These are phyloP conservation scores for Drosophila rufa DNA, from an alignment of 1,140 invertebrate species.

Conservation along the genomic window DNA sequence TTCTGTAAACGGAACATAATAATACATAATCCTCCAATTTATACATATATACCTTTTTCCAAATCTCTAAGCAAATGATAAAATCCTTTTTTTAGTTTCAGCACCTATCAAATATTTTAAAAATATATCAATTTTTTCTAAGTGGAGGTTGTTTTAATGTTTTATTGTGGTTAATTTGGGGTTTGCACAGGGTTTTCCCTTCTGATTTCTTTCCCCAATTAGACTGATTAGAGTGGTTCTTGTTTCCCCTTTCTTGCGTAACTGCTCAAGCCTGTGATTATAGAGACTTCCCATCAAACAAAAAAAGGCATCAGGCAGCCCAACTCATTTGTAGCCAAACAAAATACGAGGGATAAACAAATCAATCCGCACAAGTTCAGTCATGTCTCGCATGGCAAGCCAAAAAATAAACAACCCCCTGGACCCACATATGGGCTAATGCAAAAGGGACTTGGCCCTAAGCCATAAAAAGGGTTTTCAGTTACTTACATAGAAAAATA, in stretches of 20 bases:
- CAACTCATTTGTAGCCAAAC: constrained; percentile 57
- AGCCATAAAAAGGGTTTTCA: constrained; percentile 64
- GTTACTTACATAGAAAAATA: constrained; percentile 51
- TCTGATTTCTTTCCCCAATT: constrained; percentile 41
- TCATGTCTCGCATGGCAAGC: constrained; percentile 47
- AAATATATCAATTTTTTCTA: neutral
- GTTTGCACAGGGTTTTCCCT: neutral
- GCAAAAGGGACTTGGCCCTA: constrained; percentile 65
- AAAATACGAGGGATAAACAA: constrained; percentile 58
- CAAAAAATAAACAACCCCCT: constrained; percentile 36
- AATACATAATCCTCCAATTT: neutral
- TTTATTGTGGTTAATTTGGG: constrained; percentile 39
- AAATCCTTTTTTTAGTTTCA: neutral
- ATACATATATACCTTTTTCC: neutral
- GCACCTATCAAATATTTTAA: no score
- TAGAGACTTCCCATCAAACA: constrained; percentile 10
- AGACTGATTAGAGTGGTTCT: constrained; percentile 41
- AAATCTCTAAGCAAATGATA: neutral
- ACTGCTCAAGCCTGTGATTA: constrained; percentile 44
- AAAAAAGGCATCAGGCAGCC: neutral
- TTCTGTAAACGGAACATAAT: no score
- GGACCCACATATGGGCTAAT: constrained; percentile 58
- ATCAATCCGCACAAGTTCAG: constrained; percentile 61
- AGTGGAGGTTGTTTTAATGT: neutral
- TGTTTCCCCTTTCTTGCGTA: constrained; percentile 16